Percentiles rank a stretch among this genome's conserved stretches.
phyloP scores from a whole-genome alignment of 2,888 invertebrate species.

The Sinohyriopsis cumingii region DNA sequence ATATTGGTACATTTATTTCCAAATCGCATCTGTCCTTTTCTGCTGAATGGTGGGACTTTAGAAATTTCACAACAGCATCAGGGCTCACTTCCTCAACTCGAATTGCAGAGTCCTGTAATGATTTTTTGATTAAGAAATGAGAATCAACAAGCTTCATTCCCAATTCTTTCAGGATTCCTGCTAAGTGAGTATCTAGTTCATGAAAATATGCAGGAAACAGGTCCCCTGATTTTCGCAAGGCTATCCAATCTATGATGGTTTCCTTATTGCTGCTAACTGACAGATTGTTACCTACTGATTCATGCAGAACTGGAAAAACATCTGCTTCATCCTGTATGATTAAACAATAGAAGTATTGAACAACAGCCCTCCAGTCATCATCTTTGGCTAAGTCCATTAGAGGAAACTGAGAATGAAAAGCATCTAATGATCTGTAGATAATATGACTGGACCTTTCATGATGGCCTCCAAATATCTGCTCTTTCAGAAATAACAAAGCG shows the following conservation, averaged over 20 bases:
- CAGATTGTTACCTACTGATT: not conserved
- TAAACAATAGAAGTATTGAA: slow-evolving; percentile 10
- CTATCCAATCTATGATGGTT: too few species aligned
- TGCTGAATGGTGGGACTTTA: slow-evolving; percentile 6
- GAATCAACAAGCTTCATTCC: slow-evolving; percentile 16
- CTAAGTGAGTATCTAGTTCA: too few species aligned
- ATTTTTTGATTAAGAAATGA: slow-evolving; percentile 2
- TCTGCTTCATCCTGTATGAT: slow-evolving; percentile 4
- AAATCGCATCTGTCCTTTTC: not conserved
- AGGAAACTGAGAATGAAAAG: slow-evolving; percentile 25
- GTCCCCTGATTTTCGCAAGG: too few species aligned
- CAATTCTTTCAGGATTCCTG: slow-evolving; percentile 1
- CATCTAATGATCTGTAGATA: not conserved
- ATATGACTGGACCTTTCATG: too few species aligned
- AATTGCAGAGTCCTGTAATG: slow-evolving; percentile 7
- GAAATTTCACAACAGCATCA: slow-evolving; percentile 6
- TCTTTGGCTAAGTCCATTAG: slow-evolving; percentile 4
- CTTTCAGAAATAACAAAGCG: slow-evolving; percentile 18
- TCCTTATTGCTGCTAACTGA: too few species aligned
- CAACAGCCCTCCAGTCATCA: slow-evolving; percentile 22
- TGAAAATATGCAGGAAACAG: too few species aligned
- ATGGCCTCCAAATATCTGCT: not conserved
- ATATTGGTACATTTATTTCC: not conserved
- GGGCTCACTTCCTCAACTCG: slow-evolving; percentile 3
- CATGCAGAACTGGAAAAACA: slow-evolving; percentile 6